phyloP scores from a whole-genome alignment of 1,140 invertebrate species.

The Metaphire vulgaris region DNA sequence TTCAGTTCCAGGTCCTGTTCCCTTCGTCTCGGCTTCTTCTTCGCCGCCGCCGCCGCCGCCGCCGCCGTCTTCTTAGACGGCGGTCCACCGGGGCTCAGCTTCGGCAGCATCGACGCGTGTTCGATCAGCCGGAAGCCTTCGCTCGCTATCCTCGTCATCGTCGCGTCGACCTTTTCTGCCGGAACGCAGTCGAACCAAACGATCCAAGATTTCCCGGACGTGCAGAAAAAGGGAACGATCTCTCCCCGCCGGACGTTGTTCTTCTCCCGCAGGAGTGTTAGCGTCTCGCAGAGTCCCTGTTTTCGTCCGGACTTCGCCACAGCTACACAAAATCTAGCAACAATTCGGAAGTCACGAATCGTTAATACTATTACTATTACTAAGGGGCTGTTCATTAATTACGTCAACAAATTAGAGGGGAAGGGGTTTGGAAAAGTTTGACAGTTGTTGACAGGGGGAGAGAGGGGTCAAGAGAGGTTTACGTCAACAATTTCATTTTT shows the following conservation, averaged over 20 bases:
- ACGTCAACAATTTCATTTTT: too few species aligned
- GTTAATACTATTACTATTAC: too few species aligned
- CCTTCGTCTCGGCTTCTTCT: neutral
- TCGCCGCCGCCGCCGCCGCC: too few species aligned
- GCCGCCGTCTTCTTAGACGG: too few species aligned
- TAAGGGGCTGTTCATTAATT: too few species aligned
- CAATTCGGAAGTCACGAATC: too few species aligned
- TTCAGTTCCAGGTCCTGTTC: conserved; percentile 12
- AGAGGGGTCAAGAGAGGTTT: too few species aligned
- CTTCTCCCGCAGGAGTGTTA: conserved; percentile 38
- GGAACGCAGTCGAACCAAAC: conserved; percentile 39
- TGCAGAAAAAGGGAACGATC: conserved; percentile 40
- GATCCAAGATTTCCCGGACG: conserved; percentile 44
- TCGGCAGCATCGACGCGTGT: neutral
- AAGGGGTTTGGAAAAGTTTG: too few species aligned
- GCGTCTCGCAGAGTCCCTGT: conserved; percentile 37
- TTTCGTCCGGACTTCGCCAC: conserved; percentile 39
- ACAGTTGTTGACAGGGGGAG: too few species aligned
- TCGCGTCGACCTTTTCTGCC: conserved; percentile 19
- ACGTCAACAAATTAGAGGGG: too few species aligned
- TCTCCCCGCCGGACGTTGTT: conserved; percentile 38
- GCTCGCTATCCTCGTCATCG: conserved; percentile 27
- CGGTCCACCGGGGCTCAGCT: neutral
- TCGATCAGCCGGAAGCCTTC: conserved; percentile 30
- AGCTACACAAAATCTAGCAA: conserved; percentile 44